phyloP scores from a whole-genome alignment of 92 coral and sea anemone species.

The Pocillopora grandis region DNA sequence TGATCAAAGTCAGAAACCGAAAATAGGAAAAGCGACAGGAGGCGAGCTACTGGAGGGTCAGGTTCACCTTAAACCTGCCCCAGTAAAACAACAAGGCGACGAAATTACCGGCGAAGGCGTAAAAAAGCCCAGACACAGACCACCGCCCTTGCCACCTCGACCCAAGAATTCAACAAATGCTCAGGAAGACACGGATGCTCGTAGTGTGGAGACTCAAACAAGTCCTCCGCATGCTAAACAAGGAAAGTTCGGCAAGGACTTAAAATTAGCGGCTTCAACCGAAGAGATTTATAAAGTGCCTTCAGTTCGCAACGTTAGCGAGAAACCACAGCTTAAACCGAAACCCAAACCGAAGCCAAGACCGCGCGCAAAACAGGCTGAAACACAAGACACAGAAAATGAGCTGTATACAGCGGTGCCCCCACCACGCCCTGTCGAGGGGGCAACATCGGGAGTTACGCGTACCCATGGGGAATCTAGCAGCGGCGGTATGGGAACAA shows the following conservation, averaged over 20 bases:
- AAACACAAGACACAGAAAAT: slow-evolving; percentile 7
- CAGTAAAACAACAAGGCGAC: neutral
- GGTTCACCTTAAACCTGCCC: neutral
- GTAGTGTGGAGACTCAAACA: slow-evolving; percentile 14
- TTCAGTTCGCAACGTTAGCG: neutral
- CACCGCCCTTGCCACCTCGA: slow-evolving; percentile 54
- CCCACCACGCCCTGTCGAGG: slow-evolving; percentile 23
- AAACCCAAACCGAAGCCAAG: slow-evolving; percentile 80
- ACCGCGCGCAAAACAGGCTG: slow-evolving; percentile 30
- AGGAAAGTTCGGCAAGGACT: neutral
- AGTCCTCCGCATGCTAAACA: neutral
- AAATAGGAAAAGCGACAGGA: neutral
- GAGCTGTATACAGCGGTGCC: slow-evolving; percentile 9
- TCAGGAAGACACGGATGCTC: neutral
- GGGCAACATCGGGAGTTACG: neutral
- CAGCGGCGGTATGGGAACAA: neutral
- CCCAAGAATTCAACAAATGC: slow-evolving; percentile 27
- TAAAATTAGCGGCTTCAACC: slow-evolving; percentile 3
- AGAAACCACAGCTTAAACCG: slow-evolving; percentile 50
- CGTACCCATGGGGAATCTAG: slow-evolving; percentile 37
- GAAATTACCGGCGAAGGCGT: neutral
- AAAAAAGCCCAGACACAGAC: slow-evolving; percentile 8
- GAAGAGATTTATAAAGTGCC: slow-evolving; percentile 18
- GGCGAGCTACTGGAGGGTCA: neutral
- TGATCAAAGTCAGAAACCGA: neutral